Base-by-base conservation (phyloP, 2,888 invertebrate species). In the Exephanes ischioxanthus region DNA sequence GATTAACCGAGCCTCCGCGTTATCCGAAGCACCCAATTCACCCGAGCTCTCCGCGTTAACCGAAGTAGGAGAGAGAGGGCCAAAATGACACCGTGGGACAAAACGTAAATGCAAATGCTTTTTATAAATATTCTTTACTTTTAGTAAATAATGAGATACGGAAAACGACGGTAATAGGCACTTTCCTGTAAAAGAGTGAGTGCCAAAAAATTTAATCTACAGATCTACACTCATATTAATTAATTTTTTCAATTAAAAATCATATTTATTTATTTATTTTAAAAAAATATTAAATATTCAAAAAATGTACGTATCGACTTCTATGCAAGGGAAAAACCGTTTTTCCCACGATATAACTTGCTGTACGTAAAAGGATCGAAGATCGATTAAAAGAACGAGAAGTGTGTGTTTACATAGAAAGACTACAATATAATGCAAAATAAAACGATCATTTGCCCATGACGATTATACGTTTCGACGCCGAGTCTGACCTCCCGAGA, bases 311-410 rank as follows among this genome's bases (percentile, higher is more conserved):
- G 53, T 19, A 19, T 19, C 53, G 55, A 3, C 55, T 58, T 26
- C 3, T 11, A 14, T 16, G 14, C 30, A 16, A 33, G 6, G 3
- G n/a, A 33, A 4, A 30, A 1, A 26, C 6, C 5, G 63, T 30
- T 33, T 6, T 61, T 61, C 63, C 63, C 63, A 63, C 63, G 63
- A 33, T 33, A 63, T 7, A 14, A 6, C 5, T 6, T 30, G 16
- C 53, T 19, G 16, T 19, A 9, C 0, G 30, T 6, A 4, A 16
- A 33, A 26, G 63, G 30, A 33, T 33, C 30, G 3, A n/a, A 33
- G n/a, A 63, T 63, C 63, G 58, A 58, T 63, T 63, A 33, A n/a
- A 33, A n/a, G 53, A 55, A 55, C 19, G 19, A 19, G 19, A 48
- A 11, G 45, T 4, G 45, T 16, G 45, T 16, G 16, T 48, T 55